Percentiles rank a stretch among this genome's conserved stretches.
phyloP scores from a whole-genome alignment of 2,888 invertebrate genomes.

The Drosophila basisetae region DNA sequence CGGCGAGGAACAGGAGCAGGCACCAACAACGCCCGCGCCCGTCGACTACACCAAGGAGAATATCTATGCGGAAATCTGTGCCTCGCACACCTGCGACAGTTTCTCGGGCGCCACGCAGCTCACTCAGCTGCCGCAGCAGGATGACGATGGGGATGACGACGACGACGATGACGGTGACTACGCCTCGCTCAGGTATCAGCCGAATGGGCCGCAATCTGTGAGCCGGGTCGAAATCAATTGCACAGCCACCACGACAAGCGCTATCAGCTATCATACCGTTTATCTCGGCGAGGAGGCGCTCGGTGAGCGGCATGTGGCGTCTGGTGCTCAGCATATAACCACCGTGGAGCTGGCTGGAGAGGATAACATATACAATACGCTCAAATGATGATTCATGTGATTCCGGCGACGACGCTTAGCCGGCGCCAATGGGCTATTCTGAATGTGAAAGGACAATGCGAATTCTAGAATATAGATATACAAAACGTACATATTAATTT shows the following conservation, averaged over 20 bases:
- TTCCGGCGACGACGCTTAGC: slow-evolving; percentile 83
- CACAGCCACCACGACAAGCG: slow-evolving; percentile 71
- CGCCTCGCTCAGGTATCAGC: slow-evolving; percentile 77
- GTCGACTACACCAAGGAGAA: slow-evolving; percentile 87
- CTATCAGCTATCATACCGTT: slow-evolving; percentile 82
- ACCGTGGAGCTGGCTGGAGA: slow-evolving; percentile 77
- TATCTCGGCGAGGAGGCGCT: slow-evolving; percentile 81
- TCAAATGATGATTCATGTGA: slow-evolving; percentile 85
- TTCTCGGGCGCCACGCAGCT: slow-evolving; percentile 72
- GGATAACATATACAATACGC: slow-evolving; percentile 86
- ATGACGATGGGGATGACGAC: slow-evolving; percentile 66
- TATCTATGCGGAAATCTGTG: slow-evolving; percentile 90
- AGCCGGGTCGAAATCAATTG: slow-evolving; percentile 84
- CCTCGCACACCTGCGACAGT: slow-evolving; percentile 74
- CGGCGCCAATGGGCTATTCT: slow-evolving; percentile 77
- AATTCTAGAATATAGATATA: slow-evolving; percentile 34
- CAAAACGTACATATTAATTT: slow-evolving; percentile 20
- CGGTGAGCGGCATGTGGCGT: slow-evolving; percentile 67
- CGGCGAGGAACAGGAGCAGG: slow-evolving; percentile 34
- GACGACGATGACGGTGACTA: slow-evolving; percentile 67
- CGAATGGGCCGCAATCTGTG: slow-evolving; percentile 73
- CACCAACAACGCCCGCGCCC: slow-evolving; percentile 59
- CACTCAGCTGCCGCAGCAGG: slow-evolving; percentile 41
- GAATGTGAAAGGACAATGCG: slow-evolving; percentile 54
- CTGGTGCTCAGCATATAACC: slow-evolving; percentile 70